These are phyloP conservation scores for Turdus rufiventris DNA, from an alignment of 2,113 vertebrate genomes.

Conservation along the genomic window DNA sequence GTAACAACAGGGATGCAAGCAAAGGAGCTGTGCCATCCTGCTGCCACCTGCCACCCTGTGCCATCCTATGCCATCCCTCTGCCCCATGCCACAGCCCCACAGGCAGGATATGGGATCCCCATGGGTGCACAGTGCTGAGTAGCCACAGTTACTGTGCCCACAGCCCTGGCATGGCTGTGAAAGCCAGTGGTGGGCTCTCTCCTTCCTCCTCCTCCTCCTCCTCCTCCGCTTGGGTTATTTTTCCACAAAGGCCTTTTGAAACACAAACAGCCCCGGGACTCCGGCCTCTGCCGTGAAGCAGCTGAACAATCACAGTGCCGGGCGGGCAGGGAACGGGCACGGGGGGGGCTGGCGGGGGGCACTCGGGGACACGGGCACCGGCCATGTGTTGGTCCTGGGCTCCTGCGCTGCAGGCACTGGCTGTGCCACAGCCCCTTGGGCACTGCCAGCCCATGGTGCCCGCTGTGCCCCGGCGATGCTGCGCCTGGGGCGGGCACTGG, in stretches of 20 bases:
- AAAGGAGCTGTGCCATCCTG: accelerated
- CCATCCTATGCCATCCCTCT: not conserved
- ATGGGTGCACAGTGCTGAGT: not conserved
- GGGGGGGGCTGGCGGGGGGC: not conserved
- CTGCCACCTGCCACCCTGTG: not conserved
- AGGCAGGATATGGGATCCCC: not conserved
- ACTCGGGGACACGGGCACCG: not conserved
- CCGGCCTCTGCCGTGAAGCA: constrained; percentile 50
- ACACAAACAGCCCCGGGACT: constrained; percentile 57
- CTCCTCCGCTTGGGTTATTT: constrained; percentile 48
- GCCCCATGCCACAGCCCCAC: not conserved
- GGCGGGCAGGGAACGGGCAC: constrained; percentile 25
- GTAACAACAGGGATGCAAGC: not conserved
- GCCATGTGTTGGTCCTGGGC: not conserved
- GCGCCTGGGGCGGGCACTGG: not conserved
- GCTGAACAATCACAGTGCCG: constrained; percentile 60
- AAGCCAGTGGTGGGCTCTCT: not conserved
- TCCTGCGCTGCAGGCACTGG: accelerated
- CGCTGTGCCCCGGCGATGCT: accelerated
- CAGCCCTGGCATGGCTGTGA: not conserved
- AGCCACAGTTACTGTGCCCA: not conserved
- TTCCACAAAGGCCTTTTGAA: constrained; percentile 65
- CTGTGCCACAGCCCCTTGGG: not conserved
- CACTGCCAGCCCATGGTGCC: not conserved
- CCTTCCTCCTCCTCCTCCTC: constrained; percentile 4